These are phyloP conservation scores for Hippoglossus hippoglossus DNA, from an alignment of 2,797 vertebrate genomes.

Conservation along the genomic window DNA sequence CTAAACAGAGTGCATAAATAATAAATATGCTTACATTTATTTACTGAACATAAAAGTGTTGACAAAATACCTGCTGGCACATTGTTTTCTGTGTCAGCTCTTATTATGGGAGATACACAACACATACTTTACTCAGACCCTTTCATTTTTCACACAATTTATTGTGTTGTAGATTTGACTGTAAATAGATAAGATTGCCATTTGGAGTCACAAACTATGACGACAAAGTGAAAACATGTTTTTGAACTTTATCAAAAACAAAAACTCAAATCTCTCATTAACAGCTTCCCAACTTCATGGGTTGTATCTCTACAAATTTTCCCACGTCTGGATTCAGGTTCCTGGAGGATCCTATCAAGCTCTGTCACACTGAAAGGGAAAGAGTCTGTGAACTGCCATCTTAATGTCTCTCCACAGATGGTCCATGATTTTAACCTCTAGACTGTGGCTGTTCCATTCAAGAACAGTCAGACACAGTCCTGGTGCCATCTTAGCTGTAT, in stretches of 20 bases:
- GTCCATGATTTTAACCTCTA: not conserved
- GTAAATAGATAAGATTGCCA: not conserved
- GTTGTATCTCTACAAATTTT: no score
- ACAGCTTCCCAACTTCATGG: no score
- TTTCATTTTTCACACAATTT: not conserved
- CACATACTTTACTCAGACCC: not conserved
- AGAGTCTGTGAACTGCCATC: no score
- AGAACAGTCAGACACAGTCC: no score
- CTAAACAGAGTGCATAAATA: constrained; percentile 29
- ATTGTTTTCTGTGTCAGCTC: constrained; percentile 11
- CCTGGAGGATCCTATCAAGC: no score
- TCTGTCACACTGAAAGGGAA: no score
- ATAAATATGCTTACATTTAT: constrained; percentile 27
- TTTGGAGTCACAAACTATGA: not conserved
- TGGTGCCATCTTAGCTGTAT: no score
- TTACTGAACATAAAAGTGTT: constrained; percentile 13
- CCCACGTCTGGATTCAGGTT: no score
- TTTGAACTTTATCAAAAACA: no score
- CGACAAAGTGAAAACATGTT: no score
- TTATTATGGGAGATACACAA: not conserved
- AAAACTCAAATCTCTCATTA: not conserved
- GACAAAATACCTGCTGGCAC: constrained; percentile 27
- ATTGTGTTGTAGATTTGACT: no score
- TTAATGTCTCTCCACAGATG: not conserved
- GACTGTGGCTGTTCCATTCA: no score